Conservation (phyloP, 2,888 invertebrate species). For the Cyclophora punctaria region DNA sequence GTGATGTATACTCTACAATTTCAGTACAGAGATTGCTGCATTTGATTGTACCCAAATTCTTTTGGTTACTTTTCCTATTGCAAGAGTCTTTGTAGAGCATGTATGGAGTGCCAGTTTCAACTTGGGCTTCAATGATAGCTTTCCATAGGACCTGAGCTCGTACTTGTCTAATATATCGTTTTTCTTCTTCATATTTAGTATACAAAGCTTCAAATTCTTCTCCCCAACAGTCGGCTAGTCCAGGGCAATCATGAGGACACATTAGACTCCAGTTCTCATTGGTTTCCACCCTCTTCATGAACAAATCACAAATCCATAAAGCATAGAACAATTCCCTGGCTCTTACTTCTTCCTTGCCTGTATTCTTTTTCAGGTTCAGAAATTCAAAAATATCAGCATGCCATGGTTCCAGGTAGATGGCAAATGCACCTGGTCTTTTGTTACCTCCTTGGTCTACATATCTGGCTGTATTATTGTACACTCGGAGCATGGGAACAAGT, state of each 20-base stretch:
- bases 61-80: slow-evolving; percentile 97
- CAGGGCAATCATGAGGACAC: slow-evolving; percentile 96
- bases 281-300: slow-evolving; percentile 94
- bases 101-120: slow-evolving; percentile 98
- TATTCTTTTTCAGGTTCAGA: slow-evolving; percentile 95
- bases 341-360: slow-evolving; percentile 94
- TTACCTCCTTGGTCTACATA: slow-evolving; percentile 99
- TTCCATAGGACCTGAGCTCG: slow-evolving; percentile 94
- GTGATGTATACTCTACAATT: slow-evolving; percentile 94
- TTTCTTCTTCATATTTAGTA: slow-evolving; percentile 87
- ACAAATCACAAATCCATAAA: slow-evolving; percentile 98
- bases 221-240: slow-evolving; percentile 94
- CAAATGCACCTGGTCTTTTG: slow-evolving; percentile 97
- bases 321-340: slow-evolving; percentile 98
- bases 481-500: slow-evolving; percentile 94
- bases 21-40: slow-evolving; percentile 99
- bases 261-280: slow-evolving; percentile 94
- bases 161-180: slow-evolving; percentile 79
- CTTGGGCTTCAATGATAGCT: slow-evolving; percentile 94
- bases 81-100: slow-evolving; percentile 98
- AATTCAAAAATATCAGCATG: slow-evolving; percentile 98
- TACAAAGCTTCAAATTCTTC: slow-evolving; percentile 95
- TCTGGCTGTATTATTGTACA: slow-evolving; percentile 95
- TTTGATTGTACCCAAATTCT: slow-evolving; percentile 98
- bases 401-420: slow-evolving; percentile 99